Conservation (phyloP, 2,888 invertebrate genomes). For the Ormyrus thymus region DNA sequence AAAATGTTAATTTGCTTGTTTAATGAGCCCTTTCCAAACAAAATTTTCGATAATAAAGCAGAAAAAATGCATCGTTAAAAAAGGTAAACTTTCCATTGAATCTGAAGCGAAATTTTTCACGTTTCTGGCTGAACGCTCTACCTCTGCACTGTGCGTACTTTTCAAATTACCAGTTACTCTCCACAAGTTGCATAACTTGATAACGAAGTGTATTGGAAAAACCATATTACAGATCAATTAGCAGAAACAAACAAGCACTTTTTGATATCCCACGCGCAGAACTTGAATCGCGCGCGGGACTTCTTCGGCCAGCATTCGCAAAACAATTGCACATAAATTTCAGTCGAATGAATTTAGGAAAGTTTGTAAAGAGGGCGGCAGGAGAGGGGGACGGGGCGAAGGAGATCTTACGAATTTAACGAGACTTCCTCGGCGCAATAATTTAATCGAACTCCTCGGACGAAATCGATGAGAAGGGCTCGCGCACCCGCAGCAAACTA, state of each 20-base stretch:
- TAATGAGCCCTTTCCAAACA: too few relatives aligned
- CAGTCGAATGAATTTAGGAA: slow-evolving; percentile 18
- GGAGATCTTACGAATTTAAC: slow-evolving; percentile 41
- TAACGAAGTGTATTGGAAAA: not conserved
- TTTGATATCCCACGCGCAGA: not conserved
- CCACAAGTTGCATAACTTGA: slow-evolving; percentile 2
- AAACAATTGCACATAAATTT: slow-evolving; percentile 15
- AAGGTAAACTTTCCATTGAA: too few relatives aligned
- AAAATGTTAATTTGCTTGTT: too few relatives aligned
- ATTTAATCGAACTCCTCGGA: slow-evolving; percentile 7
- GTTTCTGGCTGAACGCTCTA: too few relatives aligned
- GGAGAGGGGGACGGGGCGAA: not conserved
- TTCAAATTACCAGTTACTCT: not conserved
- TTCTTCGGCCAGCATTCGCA: not conserved
- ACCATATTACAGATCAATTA: not conserved
- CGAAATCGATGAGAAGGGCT: slow-evolving; percentile 8
- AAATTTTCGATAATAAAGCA: too few relatives aligned
- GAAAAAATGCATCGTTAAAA: too few relatives aligned
- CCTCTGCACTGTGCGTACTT: not conserved
- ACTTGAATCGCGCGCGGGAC: not conserved
- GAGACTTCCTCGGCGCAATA: slow-evolving; percentile 4
- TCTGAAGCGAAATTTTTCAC: too few relatives aligned
- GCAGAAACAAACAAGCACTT: not conserved
- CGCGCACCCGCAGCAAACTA: not conserved
- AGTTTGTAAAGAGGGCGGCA: too few relatives aligned